These are phyloP conservation scores for rabbit (Oryctolagus cuniculus) DNA, from an alignment of 2,113 vertebrate species.

Conservation along the genomic window DNA sequence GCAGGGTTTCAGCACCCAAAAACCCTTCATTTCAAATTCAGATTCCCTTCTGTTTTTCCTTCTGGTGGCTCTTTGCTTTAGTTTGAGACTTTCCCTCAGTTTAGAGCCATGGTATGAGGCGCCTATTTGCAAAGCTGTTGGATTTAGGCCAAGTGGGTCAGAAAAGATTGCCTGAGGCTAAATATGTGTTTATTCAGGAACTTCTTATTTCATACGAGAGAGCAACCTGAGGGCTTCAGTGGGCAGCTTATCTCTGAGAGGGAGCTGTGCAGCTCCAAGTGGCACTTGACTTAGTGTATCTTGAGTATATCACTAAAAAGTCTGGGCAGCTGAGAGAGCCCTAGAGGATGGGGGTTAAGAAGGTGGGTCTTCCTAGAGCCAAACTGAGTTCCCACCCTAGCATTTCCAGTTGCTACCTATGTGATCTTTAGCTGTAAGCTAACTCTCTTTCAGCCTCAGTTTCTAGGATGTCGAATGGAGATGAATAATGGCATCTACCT, in stretches of 20 bases:
- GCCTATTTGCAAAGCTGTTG: constrained; percentile 12
- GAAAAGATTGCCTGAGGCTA: constrained; percentile 23
- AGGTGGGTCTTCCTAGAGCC: background rate
- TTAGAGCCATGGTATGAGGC: background rate
- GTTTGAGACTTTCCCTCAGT: background rate
- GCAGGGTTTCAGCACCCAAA: constrained; percentile 59
- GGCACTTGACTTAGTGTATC: constrained; percentile 32
- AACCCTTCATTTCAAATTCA: constrained; percentile 58
- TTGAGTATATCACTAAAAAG: constrained; percentile 32
- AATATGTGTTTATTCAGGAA: constrained; percentile 48
- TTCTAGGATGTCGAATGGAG: background rate
- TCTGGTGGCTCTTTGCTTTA: constrained; percentile 41
- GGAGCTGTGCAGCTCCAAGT: background rate
- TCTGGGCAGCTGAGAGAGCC: background rate
- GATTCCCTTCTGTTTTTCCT: constrained; percentile 54
- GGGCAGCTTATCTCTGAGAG: constrained; percentile 58
- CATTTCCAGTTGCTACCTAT: background rate
- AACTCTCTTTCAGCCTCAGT: background rate
- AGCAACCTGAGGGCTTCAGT: constrained; percentile 54
- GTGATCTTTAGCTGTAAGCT: background rate
- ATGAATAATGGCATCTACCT: background rate
- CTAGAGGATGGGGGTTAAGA: background rate
- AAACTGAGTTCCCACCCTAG: background rate
- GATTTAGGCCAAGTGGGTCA: constrained; percentile 61
- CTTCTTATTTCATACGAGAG: constrained; percentile 58